phyloP scores from a whole-genome alignment of 2,888 invertebrate genomes.

The Diaperis boleti region DNA sequence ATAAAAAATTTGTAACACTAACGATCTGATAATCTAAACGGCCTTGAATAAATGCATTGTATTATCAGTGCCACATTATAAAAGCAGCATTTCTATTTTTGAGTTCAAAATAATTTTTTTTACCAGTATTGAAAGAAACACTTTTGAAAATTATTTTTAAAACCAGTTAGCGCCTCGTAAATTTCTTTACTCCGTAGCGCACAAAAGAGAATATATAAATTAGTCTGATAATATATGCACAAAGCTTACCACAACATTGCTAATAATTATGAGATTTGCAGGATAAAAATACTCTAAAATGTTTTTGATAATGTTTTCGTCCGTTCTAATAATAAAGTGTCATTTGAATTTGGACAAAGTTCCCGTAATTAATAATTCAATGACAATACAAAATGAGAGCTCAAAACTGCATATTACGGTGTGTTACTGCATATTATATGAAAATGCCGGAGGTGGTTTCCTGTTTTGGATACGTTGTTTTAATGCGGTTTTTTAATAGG shows the following conservation, averaged over 20 bases:
- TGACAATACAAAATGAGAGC: neutral
- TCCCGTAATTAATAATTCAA: neutral
- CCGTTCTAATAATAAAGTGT: neutral
- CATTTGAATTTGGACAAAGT: too few species aligned
- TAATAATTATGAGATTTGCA: too few species aligned
- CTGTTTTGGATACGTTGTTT: too few species aligned
- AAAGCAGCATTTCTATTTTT: too few species aligned
- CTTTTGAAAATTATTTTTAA: neutral
- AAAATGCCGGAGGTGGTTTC: neutral
- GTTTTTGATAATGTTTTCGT: neutral
- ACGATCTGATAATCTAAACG: too few species aligned
- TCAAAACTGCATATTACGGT: neutral
- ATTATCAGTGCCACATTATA: too few species aligned
- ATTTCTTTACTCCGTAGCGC: neutral
- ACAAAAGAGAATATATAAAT: neutral
- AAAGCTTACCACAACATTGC: neutral
- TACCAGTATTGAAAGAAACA: too few species aligned
- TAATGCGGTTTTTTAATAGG: neutral
- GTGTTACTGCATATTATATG: neutral
- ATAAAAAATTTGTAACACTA: too few species aligned
- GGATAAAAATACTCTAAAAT: neutral
- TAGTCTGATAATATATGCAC: neutral
- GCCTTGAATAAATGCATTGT: too few species aligned
- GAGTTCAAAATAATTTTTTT: too few species aligned
- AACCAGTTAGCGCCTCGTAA: neutral